Evolutionary conservation across 1,140 invertebrate species (phyloP).

Genomic region (Drosophila simulans): DNA sequence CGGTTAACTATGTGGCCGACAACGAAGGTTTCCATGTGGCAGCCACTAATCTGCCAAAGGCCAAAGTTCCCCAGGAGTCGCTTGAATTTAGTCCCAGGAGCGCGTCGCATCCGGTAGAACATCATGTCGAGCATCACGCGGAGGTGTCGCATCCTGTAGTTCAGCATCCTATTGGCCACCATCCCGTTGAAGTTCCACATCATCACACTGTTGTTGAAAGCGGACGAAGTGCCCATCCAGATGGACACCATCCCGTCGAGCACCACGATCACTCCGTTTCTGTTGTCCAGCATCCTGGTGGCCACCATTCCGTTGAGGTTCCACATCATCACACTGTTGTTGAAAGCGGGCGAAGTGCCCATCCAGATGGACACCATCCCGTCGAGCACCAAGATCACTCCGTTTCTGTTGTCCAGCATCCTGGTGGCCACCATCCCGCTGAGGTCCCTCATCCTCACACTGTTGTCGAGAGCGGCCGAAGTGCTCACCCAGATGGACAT

Average conservation of each 20-base stretch:
- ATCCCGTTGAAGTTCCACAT: too few relatives aligned
- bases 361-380: not conserved
- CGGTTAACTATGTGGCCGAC: slow-evolving; percentile 87
- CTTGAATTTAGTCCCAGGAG: slow-evolving; percentile 8
- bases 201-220: too few relatives aligned
- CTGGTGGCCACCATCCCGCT: not conserved
- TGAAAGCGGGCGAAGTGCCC: not conserved
- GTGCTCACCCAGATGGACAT: too few relatives aligned
- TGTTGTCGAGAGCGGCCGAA: slow-evolving; percentile 5
- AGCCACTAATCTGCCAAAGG: slow-evolving; percentile 88
- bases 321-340: slow-evolving; percentile 13
- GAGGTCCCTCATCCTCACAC: slow-evolving; percentile 5
- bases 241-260: not conserved
- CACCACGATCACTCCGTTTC: slow-evolving; percentile 13
- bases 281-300: slow-evolving; percentile 2
- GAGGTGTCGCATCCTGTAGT: slow-evolving; percentile 4
- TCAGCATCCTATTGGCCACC: too few relatives aligned
- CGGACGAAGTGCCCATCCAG: too few relatives aligned
- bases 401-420: not conserved
- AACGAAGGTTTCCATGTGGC: slow-evolving; percentile 87
- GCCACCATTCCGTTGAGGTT: not conserved
- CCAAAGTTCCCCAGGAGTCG: slow-evolving; percentile 18
- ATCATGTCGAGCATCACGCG: slow-evolving; percentile 16
- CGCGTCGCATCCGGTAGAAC: not conserved
- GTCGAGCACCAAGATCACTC: slow-evolving; percentile 11